Base-by-base conservation (phyloP, 2,797 vertebrate genomes). In the Octomys mimax region DNA sequence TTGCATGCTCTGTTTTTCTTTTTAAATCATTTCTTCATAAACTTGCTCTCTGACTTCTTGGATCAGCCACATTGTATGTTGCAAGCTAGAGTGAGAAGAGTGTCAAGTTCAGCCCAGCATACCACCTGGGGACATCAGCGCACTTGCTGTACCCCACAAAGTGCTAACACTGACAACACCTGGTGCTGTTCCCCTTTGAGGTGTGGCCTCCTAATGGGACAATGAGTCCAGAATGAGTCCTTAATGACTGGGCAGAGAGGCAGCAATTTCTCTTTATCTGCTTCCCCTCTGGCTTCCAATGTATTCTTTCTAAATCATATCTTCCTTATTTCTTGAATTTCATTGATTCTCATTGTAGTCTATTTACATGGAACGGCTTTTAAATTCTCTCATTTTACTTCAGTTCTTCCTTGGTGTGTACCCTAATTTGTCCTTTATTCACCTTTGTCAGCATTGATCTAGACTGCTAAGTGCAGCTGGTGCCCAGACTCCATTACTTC, bases 381-480 rank as follows among this genome's bases (percentile, higher is more conserved):
- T 68, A 91, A 91, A 81, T 84, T n/a, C n/a, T 87, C 83, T 83
- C n/a, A 39, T 54, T 93, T 87, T 22, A 42, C 61, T 91, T 92
- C 59, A 6, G 59, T 87, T 70, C 86, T 57, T 59, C 42, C 62
- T 82, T 31, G 5, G 78, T 85, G 31, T 89, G 36, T 49, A 71
- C n/a, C 42, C 14, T 87, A 64, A 86, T 49, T 86, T 85, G 84
- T 62, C 61, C 75, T 59, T 73, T 77, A 87, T 92, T 94, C 52
- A 36, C 61, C 68, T 28, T 8, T 11, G 61, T 89, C 71, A 70
- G 57, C 70, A 57, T 11, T 68, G 62, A 70, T 92, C 68, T 89
- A 89, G 80, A 91, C 85, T 80, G n/a, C 68, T 95, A 86, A 94
- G 59, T n/a, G 89, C 82, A 95, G 82, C 83, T 52, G n/a, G 62